A percentile compares a stretch with the other conserved stretches of the same genome.
These are phyloP conservation scores for Gavialis gangeticus DNA, from an alignment of 2,113 vertebrate genomes.

Conservation along the genomic window DNA sequence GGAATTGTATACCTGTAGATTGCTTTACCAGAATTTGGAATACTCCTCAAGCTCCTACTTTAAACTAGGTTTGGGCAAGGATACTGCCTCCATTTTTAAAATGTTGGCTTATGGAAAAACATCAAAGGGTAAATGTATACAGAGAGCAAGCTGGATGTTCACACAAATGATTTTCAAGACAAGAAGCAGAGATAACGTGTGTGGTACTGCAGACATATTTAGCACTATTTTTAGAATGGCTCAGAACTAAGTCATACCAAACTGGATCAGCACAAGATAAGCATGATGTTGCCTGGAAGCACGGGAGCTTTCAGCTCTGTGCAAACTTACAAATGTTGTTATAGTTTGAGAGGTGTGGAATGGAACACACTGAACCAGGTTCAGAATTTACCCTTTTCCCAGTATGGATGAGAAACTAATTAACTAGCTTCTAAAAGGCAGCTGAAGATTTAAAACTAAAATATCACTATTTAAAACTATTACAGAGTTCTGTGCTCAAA, in stretches of 20 bases:
- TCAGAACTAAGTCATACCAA: neutral
- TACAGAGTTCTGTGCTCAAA: slow-evolving; percentile 1
- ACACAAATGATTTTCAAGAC: neutral
- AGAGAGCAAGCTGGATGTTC: neutral
- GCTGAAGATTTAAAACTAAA: too few species aligned
- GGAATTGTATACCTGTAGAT: neutral
- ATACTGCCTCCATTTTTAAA: neutral
- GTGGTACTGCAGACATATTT: neutral
- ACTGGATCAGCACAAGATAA: neutral
- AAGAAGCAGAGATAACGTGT: neutral
- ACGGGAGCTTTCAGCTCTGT: neutral
- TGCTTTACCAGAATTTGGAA: neutral
- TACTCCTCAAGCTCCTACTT: neutral
- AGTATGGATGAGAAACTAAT: neutral
- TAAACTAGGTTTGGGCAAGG: neutral
- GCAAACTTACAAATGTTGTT: neutral
- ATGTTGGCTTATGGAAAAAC: neutral
- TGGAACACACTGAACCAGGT: neutral
- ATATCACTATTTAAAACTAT: neutral
- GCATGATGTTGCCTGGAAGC: neutral
- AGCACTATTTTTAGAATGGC: neutral
- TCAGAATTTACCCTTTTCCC: slow-evolving; percentile 25
- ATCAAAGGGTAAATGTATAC: neutral
- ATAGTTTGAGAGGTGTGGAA: neutral
- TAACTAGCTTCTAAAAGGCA: too few species aligned